Percentiles rank a stretch among this genome's conserved stretches.
Conservation (phyloP, 1,140 invertebrate species). For the Saxidomus purpurata region DNA sequence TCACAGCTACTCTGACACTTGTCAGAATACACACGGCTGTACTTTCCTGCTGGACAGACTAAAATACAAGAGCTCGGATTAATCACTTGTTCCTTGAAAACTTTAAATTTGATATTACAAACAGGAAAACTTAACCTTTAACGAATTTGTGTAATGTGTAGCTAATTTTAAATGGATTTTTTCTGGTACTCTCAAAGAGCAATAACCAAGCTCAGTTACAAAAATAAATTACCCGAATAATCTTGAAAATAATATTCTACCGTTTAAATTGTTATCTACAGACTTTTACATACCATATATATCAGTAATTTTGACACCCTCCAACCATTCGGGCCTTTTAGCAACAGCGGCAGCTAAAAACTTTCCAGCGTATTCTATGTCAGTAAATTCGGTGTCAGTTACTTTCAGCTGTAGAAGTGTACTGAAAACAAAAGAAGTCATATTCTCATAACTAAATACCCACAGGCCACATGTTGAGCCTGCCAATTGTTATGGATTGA, state of each 20-base stretch:
- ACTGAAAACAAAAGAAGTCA: neutral
- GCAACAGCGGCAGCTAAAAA: conserved; percentile 20
- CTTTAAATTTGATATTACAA: no score
- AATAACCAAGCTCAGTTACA: no score
- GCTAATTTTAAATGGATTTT: no score
- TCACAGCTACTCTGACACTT: neutral
- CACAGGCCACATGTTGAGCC: no score
- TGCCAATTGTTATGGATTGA: no score
- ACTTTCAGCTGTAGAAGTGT: neutral
- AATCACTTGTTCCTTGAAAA: neutral
- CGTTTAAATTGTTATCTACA: neutral
- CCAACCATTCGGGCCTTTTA: neutral
- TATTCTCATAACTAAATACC: no score
- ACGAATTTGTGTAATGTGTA: no score
- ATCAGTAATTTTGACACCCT: neutral
- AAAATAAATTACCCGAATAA: neutral
- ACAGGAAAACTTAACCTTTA: no score
- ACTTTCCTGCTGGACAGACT: conserved; percentile 12
- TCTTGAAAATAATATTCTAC: neutral
- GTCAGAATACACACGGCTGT: neutral
- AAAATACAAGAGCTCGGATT: neutral
- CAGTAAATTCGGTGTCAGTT: neutral
- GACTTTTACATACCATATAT: neutral
- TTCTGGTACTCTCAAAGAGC: no score
- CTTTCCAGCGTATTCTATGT: conserved; percentile 21